Evolutionary conservation across 2,888 invertebrate genomes (phyloP).

Genomic region (Phymatocera aterrima): DNA sequence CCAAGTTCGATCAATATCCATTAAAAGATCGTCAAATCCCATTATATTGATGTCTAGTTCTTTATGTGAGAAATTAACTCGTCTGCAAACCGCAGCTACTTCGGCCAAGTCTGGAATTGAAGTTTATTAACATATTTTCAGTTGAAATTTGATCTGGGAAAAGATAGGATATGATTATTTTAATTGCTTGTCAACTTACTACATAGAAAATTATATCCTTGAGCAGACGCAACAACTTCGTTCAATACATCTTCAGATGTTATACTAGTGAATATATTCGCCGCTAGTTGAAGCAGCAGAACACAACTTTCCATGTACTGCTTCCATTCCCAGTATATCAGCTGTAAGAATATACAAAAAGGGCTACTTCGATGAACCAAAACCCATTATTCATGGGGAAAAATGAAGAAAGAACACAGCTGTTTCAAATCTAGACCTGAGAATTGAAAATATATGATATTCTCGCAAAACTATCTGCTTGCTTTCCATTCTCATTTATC

Average conservation of each 20-base stretch:
- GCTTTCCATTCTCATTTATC: too few relatives aligned
- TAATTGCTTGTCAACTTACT: conserved; percentile 69
- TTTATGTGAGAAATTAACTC: conserved; percentile 74
- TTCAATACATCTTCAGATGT: conserved; percentile 76
- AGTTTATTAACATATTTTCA: background rate
- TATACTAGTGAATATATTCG: conserved; percentile 76
- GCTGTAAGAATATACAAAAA: conserved; percentile 53
- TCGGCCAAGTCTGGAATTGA: conserved; percentile 72
- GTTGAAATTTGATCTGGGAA: background rate
- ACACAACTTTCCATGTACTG: conserved; percentile 76
- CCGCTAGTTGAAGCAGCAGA: conserved; percentile 76
- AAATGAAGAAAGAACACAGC: too few relatives aligned
- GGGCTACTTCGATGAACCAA: too few relatives aligned
- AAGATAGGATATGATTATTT: background rate
- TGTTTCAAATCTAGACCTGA: too few relatives aligned
- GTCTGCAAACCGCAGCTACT: conserved; percentile 74
- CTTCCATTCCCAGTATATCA: conserved; percentile 73
- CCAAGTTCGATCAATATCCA: conserved; percentile 74
- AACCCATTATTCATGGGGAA: background rate
- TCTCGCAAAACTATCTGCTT: too few relatives aligned
- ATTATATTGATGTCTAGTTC: conserved; percentile 72
- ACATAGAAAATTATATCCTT: conserved; percentile 77
- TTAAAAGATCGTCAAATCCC: conserved; percentile 71
- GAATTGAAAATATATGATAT: too few relatives aligned
- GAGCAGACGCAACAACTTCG: conserved; percentile 76